Conservation (phyloP, 2,113 vertebrate genomes). For the Barbus barbus region DNA sequence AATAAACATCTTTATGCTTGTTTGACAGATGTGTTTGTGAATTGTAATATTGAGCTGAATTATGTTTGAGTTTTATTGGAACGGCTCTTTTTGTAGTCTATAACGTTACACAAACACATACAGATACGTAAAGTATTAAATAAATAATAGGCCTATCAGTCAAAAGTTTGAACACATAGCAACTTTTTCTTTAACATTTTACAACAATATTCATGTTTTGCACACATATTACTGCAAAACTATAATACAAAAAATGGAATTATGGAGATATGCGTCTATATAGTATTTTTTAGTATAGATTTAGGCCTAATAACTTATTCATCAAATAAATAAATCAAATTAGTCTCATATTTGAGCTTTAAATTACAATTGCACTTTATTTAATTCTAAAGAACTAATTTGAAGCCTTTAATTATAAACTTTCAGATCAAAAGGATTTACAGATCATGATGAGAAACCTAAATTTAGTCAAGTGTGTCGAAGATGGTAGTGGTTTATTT, state of each 20-base stretch:
- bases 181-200: not conserved
- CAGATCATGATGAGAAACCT: not conserved
- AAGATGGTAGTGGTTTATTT: not conserved
- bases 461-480: not conserved
- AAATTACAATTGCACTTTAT: not conserved
- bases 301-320: too few relatives aligned
- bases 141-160: not conserved
- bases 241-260: not conserved
- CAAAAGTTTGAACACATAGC: not conserved
- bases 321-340: too few relatives aligned
- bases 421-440: not conserved
- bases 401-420: not conserved
- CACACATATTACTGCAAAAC: not conserved
- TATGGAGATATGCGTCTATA: not conserved
- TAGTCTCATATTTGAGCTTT: too few relatives aligned
- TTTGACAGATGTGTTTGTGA: slow-evolving; percentile 19
- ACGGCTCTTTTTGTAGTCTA: not conserved
- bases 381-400: not conserved
- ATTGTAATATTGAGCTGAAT: not conserved
- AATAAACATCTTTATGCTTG: not conserved
- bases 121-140: not conserved
- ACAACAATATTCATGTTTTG: not conserved
- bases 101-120: not conserved
- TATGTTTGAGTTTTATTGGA: not conserved
- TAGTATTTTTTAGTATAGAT: too few relatives aligned